Conservation (phyloP, 2,797 vertebrate genomes). For the Paguma larvata region DNA sequence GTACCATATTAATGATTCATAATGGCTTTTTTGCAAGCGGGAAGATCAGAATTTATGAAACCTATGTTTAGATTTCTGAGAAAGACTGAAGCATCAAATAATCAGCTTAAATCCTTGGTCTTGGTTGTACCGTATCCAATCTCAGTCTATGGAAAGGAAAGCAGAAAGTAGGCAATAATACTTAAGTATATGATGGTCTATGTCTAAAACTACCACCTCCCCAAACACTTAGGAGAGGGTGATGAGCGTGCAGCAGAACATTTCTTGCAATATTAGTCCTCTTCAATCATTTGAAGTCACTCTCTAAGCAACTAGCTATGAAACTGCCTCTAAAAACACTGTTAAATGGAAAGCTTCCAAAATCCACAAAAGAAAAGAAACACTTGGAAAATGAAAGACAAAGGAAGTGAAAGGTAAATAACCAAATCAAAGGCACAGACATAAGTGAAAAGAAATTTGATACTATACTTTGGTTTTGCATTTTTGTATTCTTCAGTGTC, state of each 20-base stretch:
- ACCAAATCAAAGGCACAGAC: constrained; percentile 49
- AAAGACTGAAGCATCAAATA: constrained; percentile 64
- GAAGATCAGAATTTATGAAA: constrained; percentile 32
- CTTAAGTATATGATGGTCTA: not conserved
- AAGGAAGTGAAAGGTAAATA: constrained; percentile 72
- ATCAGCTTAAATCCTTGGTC: constrained; percentile 35
- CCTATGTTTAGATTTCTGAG: constrained; percentile 49
- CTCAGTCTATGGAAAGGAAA: constrained; percentile 59
- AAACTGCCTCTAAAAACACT: constrained; percentile 54
- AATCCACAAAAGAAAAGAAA: constrained; percentile 72
- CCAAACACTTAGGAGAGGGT: not conserved
- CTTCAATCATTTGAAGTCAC: constrained; percentile 42
- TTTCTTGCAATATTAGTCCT: constrained; percentile 7
- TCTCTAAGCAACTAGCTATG: constrained; percentile 19
- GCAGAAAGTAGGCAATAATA: not conserved
- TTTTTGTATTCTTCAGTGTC: constrained; percentile 99
- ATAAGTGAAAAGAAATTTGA: constrained; percentile 63
- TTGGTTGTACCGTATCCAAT: constrained; percentile 40
- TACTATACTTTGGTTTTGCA: constrained; percentile 94
- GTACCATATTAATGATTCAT: constrained; percentile 23
- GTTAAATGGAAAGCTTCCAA: constrained; percentile 65
- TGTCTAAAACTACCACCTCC: not conserved
- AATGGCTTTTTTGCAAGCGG: constrained; percentile 36
- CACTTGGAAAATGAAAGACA: constrained; percentile 69
- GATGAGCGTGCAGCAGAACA: not conserved